Conservation (phyloP, 2,888 invertebrate species). For the Cheilosia urbana region DNA sequence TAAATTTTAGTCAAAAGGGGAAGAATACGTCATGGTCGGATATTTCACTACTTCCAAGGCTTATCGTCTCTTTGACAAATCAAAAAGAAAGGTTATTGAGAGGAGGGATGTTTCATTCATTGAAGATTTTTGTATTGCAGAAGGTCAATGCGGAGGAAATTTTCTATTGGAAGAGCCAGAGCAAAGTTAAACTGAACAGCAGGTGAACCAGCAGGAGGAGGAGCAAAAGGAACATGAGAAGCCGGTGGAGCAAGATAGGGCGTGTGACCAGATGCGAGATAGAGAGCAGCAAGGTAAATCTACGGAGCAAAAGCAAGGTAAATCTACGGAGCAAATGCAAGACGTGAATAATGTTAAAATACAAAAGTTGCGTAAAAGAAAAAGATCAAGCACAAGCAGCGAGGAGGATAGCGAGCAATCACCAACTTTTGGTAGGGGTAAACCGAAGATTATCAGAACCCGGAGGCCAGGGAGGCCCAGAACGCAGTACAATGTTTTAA, state of each 20-base stretch:
- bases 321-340: no score
- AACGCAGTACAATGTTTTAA: neutral
- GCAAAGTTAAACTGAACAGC: neutral
- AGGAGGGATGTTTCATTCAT: conserved; percentile 13
- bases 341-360: neutral
- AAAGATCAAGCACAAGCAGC: conserved; percentile 11
- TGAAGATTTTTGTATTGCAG: neutral
- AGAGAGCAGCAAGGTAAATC: no score
- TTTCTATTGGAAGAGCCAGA: neutral
- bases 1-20: conserved; percentile 56
- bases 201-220: conserved; percentile 1
- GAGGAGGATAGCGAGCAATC: neutral
- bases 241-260: no score
- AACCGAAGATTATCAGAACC: neutral
- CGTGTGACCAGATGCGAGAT: no score
- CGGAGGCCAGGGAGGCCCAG: neutral
- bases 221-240: no score
- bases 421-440: neutral
- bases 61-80: conserved; percentile 29
- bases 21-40: conserved; percentile 49
- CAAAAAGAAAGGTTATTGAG: conserved; percentile 5
- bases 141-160: neutral
- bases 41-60: conserved; percentile 52
- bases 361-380: neutral
- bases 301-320: no score